Evolutionary conservation across 2,888 invertebrate genomes (phyloP), one percentile per base, ranked within the genome.

Genomic region (Eupeodes latifasciatus): DNA sequence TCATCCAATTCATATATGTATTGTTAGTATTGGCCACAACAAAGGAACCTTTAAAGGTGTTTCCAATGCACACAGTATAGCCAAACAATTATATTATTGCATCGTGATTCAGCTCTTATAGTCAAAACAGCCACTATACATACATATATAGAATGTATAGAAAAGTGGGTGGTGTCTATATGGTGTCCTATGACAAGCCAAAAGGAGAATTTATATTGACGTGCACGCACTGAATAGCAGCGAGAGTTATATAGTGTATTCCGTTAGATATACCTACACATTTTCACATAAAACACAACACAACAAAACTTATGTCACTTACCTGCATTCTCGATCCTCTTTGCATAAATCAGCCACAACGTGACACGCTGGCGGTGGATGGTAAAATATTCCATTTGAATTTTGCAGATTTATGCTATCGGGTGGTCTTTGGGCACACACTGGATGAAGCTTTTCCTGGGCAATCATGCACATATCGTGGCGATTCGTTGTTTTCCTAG

Each of bases 391-490:
- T 90, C 93, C 93, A 90, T 93, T 93, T 86, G 94, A 94, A 91
- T 94, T 94, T 85, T 94, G 93, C 89, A 93, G 92, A 92, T 93
- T 93, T 91, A 92, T 92, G 74, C 95, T 95, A 83, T 96, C 95
- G 67, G 96, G 95, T 83, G 96, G 95, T 81, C 97, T 95, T 94
- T 97, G 97, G 72, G 98, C 98, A 93, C 98, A 98, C 64, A 96
- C 95, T 11, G 98, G 98, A 94, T 98, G 98, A 89, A 98, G 95
- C 92, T 97, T 96, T 93, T 98, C 97, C 94, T 98, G 98, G 88
- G 98, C 97, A 91, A 97, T 95, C 95, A 97, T 96, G 94, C 98
- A 98, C 89, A 96, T 96, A 92, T 98, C 97, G 92, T 97, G 96
- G 91, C 96, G 96, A 94, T 96, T 96, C 92, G 97, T 96, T 51